Conservation (phyloP, 2,113 vertebrate genomes). For the Tonatia bakeri region DNA sequence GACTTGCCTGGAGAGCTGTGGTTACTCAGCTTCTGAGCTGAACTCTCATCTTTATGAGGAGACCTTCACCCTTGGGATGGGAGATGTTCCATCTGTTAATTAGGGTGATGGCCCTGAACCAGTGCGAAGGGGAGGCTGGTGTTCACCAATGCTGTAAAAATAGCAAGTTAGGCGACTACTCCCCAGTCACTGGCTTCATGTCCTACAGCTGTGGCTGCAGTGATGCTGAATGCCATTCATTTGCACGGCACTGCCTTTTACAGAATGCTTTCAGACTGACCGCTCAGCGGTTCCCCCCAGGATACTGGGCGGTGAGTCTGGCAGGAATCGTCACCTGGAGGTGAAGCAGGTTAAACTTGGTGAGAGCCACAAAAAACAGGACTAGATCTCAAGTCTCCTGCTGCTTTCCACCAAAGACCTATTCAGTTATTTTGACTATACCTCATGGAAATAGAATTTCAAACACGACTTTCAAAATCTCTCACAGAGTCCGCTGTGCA, state of each 20-base stretch:
- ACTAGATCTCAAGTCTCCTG: not conserved
- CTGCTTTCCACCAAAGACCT: not conserved
- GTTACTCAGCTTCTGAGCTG: not conserved
- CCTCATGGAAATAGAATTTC: not conserved
- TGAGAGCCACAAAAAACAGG: not conserved
- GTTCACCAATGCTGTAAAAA: not conserved
- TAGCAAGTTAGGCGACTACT: not conserved
- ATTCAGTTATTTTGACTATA: not conserved
- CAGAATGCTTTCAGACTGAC: not conserved
- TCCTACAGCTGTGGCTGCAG: rapidly evolving
- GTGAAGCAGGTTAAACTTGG: not conserved
- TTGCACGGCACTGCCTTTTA: not conserved
- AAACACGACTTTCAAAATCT: not conserved
- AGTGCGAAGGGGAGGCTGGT: not conserved
- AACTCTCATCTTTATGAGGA: not conserved
- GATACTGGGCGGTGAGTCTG: rapidly evolving
- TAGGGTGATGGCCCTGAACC: not conserved
- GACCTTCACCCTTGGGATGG: not conserved
- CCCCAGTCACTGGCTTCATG: not conserved
- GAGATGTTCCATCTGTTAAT: not conserved
- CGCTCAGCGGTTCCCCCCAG: rapidly evolving
- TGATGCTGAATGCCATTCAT: rapidly evolving
- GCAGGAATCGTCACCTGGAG: not conserved
- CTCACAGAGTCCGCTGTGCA: too few species aligned
- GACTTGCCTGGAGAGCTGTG: too few species aligned